A percentile compares a stretch with the other conserved stretches of the same genome.
Evolutionary conservation across 2,888 invertebrate species (phyloP).

Genomic region (Toxonevra muliebris): DNA sequence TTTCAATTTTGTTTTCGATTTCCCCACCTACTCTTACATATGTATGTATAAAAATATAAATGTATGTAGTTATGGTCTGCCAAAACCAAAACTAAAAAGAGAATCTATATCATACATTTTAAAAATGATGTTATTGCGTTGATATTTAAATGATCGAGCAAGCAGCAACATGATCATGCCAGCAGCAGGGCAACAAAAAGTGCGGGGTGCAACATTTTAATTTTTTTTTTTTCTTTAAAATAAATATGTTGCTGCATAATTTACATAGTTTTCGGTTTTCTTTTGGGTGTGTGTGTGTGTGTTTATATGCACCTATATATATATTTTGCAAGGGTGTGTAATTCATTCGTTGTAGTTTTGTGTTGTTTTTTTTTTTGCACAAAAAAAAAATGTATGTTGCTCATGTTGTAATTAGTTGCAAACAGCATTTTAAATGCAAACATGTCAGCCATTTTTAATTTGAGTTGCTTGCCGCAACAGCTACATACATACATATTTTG

Average conservation of each 20-base stretch:
- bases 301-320: background rate
- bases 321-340: too few species aligned
- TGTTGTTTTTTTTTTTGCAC: background rate
- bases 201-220: background rate
- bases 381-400: background rate
- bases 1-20: too few species aligned
- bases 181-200: background rate
- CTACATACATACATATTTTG: background rate
- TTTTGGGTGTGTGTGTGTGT: background rate
- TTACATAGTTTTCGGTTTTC: background rate
- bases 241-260: background rate
- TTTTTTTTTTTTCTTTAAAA: background rate
- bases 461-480: background rate
- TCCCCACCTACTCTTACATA: too few species aligned
- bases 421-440: constrained; percentile 25
- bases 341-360: too few species aligned
- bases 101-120: background rate
- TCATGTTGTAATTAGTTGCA: constrained; percentile 33
- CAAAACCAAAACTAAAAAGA: too few species aligned
- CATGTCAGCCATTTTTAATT: constrained; percentile 31
- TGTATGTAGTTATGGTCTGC: background rate
- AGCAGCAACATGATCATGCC: constrained; percentile 11
- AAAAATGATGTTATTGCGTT: constrained; percentile 14
- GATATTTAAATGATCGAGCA: constrained; percentile 15
- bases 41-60: background rate